Evolutionary conservation across 2,113 vertebrate genomes (phyloP).

Genomic region (Strigops habroptila): DNA sequence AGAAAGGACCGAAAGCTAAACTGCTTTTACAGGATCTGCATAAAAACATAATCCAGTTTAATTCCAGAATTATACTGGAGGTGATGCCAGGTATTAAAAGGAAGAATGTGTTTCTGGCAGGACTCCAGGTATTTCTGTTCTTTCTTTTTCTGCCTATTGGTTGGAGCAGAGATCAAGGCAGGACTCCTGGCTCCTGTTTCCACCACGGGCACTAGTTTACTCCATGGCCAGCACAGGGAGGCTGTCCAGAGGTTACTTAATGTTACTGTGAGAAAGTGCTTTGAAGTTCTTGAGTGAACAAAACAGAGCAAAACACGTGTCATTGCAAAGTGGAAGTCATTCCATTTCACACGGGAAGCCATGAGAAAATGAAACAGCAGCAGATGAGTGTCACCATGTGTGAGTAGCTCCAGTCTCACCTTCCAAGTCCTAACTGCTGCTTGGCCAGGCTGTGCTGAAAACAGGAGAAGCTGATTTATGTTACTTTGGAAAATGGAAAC

Average conservation of each 20-base stretch:
- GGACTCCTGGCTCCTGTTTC: neutral
- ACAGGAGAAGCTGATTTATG: neutral
- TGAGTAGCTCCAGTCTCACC: neutral
- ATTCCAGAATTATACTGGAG: neutral
- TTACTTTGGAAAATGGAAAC: neutral
- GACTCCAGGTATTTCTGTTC: neutral
- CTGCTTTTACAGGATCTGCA: neutral
- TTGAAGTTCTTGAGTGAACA: neutral
- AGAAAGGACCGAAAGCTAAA: neutral
- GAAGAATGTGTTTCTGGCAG: constrained; percentile 16
- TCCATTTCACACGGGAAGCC: neutral
- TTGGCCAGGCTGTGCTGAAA: neutral
- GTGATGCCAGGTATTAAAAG: constrained; percentile 8
- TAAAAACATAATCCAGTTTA: neutral
- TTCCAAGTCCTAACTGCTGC: neutral
- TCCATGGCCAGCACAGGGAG: neutral
- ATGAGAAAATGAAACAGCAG: neutral
- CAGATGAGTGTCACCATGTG: neutral
- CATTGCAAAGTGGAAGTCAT: neutral
- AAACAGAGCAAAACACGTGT: neutral
- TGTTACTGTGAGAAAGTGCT: neutral
- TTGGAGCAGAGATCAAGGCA: neutral
- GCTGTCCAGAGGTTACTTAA: neutral
- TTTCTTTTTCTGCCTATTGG: neutral
- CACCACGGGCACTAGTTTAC: accelerated